phyloP scores from a whole-genome alignment of 1,140 invertebrate species.

The Hyphantria cunea region DNA sequence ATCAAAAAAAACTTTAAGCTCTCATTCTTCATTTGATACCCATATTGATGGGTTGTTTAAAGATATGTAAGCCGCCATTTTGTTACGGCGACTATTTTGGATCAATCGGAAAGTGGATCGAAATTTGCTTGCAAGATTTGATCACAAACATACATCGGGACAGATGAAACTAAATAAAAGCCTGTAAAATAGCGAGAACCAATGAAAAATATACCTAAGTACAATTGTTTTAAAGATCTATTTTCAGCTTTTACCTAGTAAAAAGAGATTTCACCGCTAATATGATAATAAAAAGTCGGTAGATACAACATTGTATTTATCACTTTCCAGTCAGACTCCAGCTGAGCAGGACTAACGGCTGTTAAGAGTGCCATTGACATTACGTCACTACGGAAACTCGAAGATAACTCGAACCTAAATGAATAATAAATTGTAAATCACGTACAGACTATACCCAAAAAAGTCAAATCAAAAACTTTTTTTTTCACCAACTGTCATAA shows the following conservation, averaged over 20 bases:
- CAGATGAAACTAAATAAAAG: too few species aligned
- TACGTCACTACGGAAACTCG: constrained; percentile 45
- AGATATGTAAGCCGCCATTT: too few species aligned
- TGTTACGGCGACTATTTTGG: too few species aligned
- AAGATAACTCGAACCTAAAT: constrained; percentile 14
- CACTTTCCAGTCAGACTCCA: constrained; percentile 59
- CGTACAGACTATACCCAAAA: too few species aligned
- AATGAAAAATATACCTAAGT: background rate
- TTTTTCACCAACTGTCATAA: too few species aligned
- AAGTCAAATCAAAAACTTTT: too few species aligned
- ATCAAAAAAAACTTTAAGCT: too few species aligned
- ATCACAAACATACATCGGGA: too few species aligned
- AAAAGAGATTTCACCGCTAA: constrained; percentile 8
- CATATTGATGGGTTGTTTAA: too few species aligned
- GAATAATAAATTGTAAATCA: background rate
- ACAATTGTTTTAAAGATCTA: constrained; percentile 2
- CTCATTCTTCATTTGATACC: too few species aligned
- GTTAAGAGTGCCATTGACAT: constrained; percentile 50
- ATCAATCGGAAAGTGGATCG: too few species aligned
- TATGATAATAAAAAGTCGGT: constrained; percentile 41
- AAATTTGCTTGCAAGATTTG: too few species aligned
- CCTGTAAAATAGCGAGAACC: background rate
- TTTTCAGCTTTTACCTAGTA: background rate
- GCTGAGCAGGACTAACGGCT: constrained; percentile 43
- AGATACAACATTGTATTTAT: constrained; percentile 47